These are phyloP conservation scores for Archips crataeganus DNA, from an alignment of 2,888 invertebrate species.

Conservation along the genomic window DNA sequence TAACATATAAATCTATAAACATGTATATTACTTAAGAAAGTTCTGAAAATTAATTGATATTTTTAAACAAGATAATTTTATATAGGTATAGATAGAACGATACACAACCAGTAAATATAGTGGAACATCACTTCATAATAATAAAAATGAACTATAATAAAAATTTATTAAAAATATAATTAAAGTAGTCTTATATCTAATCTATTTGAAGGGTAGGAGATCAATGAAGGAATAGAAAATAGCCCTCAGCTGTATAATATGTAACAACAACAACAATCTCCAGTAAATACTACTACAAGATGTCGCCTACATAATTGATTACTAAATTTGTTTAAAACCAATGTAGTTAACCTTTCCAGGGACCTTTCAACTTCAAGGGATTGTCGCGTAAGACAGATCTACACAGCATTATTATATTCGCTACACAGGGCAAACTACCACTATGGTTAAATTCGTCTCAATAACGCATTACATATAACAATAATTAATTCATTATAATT, in stretches of 20 bases:
- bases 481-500: slow-evolving; percentile 60
- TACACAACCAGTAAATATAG: slow-evolving; percentile 19
- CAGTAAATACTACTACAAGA: slow-evolving; percentile 22
- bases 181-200: slow-evolving; percentile 32
- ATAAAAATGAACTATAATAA: not conserved
- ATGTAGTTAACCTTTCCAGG: slow-evolving; percentile 11
- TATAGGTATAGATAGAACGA: not conserved
- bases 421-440: slow-evolving; percentile 15
- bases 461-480: slow-evolving; percentile 30
- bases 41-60: slow-evolving; percentile 20
- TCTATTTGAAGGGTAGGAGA: slow-evolving; percentile 42
- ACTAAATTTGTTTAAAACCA: not conserved
- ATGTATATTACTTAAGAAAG: slow-evolving; percentile 28
- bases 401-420: not conserved
- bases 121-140: slow-evolving; percentile 6
- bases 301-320: slow-evolving; percentile 6
- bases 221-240: slow-evolving; percentile 46
- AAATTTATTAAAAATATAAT: slow-evolving; percentile 13
- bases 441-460: slow-evolving; percentile 32
- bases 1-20: slow-evolving; percentile 15
- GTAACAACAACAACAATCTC: slow-evolving; percentile 23
- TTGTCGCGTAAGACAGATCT: not conserved
- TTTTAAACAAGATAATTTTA: slow-evolving; percentile 13
- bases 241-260: slow-evolving; percentile 19
- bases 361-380: not conserved